Percentiles rank a stretch among this genome's conserved stretches.
Conservation (phyloP, 2,797 vertebrate genomes). For the Enteromius treurensis region DNA sequence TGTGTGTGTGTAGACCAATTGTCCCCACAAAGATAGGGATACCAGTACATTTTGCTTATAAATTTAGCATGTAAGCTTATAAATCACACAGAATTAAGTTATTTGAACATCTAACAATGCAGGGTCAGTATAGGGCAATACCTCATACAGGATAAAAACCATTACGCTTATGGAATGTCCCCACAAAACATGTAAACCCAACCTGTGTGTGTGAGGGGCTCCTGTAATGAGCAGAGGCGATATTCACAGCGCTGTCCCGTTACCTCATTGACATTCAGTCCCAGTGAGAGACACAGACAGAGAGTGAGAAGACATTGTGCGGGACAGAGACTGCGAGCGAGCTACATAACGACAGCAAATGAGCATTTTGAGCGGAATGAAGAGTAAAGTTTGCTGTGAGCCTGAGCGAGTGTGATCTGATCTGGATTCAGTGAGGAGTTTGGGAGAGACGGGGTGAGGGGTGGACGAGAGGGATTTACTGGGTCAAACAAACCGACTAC, state of each 20-base stretch:
- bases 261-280: constrained; percentile 85
- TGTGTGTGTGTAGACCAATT: too few relatives aligned
- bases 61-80: too few relatives aligned
- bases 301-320: constrained; percentile 58
- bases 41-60: too few relatives aligned
- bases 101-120: too few relatives aligned
- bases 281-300: constrained; percentile 62
- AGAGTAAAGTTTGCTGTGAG: constrained; percentile 56
- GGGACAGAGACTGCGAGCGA: constrained; percentile 51
- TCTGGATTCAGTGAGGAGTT: constrained; percentile 71
- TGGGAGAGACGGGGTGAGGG: constrained; percentile 62
- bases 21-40: too few relatives aligned
- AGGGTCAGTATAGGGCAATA: too few relatives aligned
- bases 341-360: constrained; percentile 37
- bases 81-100: too few relatives aligned
- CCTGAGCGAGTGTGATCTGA: constrained; percentile 75
- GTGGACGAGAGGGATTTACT: constrained; percentile 77
- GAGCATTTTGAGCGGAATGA: constrained; percentile 49
- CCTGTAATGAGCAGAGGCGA: constrained; percentile 62
- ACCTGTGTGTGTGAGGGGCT: neutral
- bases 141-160: too few relatives aligned
- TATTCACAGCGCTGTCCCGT: constrained; percentile 75
- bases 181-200: too few relatives aligned
- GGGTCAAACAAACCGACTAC: constrained; percentile 78
- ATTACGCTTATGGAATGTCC: too few relatives aligned